Conservation (phyloP, 2,113 vertebrate species). For the Anguilla rostrata region DNA sequence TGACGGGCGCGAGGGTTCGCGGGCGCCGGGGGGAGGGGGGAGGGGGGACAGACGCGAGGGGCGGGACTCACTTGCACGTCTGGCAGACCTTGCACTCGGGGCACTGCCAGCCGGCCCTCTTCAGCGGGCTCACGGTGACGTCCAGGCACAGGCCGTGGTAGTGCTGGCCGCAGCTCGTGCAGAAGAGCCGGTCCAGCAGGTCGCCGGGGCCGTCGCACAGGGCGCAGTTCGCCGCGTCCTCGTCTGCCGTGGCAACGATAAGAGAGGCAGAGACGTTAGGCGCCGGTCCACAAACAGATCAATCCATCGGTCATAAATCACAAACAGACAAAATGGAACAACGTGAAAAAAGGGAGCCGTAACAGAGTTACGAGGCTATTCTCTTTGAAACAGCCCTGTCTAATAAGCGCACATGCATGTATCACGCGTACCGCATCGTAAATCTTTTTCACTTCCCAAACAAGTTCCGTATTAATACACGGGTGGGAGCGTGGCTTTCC, state of each 20-base stretch:
- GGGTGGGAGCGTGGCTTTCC: too few relatives aligned
- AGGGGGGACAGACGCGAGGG: neutral
- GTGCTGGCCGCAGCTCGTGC: slow-evolving; percentile 89
- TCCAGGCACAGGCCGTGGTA: slow-evolving; percentile 93
- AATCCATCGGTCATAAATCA: neutral
- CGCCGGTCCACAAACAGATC: neutral
- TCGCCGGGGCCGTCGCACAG: slow-evolving; percentile 81
- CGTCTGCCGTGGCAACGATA: slow-evolving; percentile 58
- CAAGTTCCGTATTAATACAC: too few relatives aligned
- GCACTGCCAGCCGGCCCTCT: slow-evolving; percentile 95
- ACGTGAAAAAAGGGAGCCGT: too few relatives aligned
- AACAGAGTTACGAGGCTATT: too few relatives aligned
- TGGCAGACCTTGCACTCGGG: slow-evolving; percentile 92
- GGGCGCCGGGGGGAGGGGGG: neutral
- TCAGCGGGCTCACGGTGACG: slow-evolving; percentile 79
- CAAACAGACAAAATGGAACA: too few relatives aligned
- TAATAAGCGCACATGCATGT: too few relatives aligned
- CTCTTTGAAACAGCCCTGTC: too few relatives aligned
- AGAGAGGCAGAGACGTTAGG: neutral
- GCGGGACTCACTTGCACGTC: slow-evolving; percentile 87
- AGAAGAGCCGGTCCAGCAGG: slow-evolving; percentile 85
- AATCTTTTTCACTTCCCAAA: too few relatives aligned
- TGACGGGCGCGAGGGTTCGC: neutral
- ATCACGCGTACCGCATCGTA: too few relatives aligned
- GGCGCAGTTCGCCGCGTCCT: slow-evolving; percentile 82